These are phyloP conservation scores for Bicyclus anynana DNA, from an alignment of 1,140 invertebrate genomes.

Conservation along the genomic window DNA sequence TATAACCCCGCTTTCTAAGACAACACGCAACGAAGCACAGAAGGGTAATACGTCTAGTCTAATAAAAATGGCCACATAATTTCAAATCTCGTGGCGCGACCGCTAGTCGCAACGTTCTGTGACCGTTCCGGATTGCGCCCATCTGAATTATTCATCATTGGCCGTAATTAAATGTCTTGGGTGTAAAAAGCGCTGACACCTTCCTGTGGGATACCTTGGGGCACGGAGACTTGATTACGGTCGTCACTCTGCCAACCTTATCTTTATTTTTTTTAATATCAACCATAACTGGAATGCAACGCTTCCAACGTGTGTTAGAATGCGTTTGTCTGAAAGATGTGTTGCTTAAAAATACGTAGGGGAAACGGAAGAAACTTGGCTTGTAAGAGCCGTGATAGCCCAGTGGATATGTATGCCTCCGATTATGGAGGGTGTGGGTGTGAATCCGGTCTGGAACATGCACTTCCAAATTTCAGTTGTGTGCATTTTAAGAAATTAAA, in stretches of 20 bases:
- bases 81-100: conserved; percentile 52
- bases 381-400: no score
- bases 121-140: conserved; percentile 52
- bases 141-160: conserved; percentile 62
- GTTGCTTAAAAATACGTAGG: no score
- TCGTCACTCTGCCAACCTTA: neutral
- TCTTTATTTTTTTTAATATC: no score
- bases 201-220: conserved; percentile 53
- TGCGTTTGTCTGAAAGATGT: no score
- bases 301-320: no score
- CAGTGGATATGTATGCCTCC: no score
- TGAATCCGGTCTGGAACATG: no score
- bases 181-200: conserved; percentile 63
- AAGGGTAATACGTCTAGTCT: conserved; percentile 34
- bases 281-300: no score
- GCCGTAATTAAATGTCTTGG: conserved; percentile 70
- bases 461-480: no score
- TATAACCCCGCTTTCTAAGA: conserved; percentile 30
- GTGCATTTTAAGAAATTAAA: no score
- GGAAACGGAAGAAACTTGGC: no score
- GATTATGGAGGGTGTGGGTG: no score
- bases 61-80: conserved; percentile 52
- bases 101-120: conserved; percentile 53
- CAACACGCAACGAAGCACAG: conserved; percentile 30
- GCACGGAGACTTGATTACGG: conserved; percentile 1